phyloP scores from a whole-genome alignment of 1,140 invertebrate species.

The Scylla paramamosain region DNA sequence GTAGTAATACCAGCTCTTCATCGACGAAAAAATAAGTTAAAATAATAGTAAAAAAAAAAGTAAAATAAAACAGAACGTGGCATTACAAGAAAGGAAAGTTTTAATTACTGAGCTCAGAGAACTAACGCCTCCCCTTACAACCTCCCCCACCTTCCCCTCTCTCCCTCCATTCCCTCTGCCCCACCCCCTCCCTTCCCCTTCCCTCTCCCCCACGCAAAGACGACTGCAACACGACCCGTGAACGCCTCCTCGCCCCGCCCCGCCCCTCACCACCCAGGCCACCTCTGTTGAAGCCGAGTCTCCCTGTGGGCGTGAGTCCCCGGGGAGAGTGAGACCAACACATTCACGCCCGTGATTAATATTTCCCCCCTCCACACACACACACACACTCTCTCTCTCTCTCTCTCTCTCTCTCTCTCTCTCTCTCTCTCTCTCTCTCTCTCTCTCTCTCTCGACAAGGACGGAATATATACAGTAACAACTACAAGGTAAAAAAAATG shows the following conservation, averaged over 20 bases:
- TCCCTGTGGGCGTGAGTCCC: background rate
- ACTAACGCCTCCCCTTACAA: background rate
- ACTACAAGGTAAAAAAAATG: too few relatives aligned
- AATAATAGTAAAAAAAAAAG: background rate
- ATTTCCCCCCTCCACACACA: background rate
- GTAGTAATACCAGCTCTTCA: background rate
- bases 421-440: too few relatives aligned
- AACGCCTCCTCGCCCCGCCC: background rate
- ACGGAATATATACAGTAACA: too few relatives aligned
- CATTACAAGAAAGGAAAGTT: background rate
- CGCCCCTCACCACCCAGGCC: background rate
- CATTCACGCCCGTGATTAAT: background rate
- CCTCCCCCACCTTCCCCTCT: background rate
- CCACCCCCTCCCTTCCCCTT: background rate
- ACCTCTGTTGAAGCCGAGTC: background rate
- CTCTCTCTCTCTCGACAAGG: background rate
- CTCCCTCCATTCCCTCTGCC: background rate
- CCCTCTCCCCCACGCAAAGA: background rate
- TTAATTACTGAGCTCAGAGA: background rate
- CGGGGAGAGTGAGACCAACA: background rate
- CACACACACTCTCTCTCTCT: background rate
- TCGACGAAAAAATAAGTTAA: background rate
- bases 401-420: background rate
- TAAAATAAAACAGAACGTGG: background rate
- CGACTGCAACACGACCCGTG: background rate